Percentiles rank a stretch among this genome's conserved stretches.
Conservation (phyloP, 2,113 vertebrate genomes). For the Cryptomyrus ogoouensis region DNA sequence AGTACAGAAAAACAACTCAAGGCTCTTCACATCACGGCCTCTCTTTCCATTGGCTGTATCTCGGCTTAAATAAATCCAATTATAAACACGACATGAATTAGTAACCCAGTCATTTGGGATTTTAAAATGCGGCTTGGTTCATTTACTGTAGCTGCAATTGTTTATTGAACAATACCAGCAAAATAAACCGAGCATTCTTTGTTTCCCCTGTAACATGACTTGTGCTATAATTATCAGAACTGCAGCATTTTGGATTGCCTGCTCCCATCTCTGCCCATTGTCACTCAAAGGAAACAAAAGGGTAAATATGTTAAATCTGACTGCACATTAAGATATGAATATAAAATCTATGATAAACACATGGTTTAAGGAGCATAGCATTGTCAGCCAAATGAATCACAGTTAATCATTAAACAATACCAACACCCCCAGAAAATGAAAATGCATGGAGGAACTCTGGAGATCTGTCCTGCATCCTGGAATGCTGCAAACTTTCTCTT, state of each 20-base stretch:
- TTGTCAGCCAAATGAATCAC: conserved; percentile 28
- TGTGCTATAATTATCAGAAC: neutral
- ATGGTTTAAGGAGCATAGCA: conserved; percentile 24
- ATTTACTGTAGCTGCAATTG: neutral
- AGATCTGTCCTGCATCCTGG: conserved; percentile 27
- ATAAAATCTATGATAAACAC: conserved; percentile 23
- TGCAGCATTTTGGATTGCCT: neutral
- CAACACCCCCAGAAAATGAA: conserved; percentile 26
- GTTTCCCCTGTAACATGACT: neutral
- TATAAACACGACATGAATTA: neutral
- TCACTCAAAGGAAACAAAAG: conserved; percentile 11
- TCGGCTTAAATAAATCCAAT: conserved; percentile 8
- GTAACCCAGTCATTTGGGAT: conserved; percentile 1
- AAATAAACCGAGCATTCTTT: neutral
- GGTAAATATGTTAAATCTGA: conserved; percentile 7
- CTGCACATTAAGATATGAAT: conserved; percentile 11
- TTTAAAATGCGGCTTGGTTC: neutral
- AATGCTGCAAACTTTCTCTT: conserved; percentile 32
- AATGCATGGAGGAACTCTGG: conserved; percentile 25
- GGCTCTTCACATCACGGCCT: neutral
- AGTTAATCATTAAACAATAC: conserved; percentile 38
- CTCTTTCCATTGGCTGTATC: neutral
- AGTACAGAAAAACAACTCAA: neutral
- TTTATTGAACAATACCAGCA: neutral
- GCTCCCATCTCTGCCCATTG: neutral